Evolutionary conservation across 2,797 vertebrate genomes (phyloP).

Genomic region (Ctenopoma kingsleyae): DNA sequence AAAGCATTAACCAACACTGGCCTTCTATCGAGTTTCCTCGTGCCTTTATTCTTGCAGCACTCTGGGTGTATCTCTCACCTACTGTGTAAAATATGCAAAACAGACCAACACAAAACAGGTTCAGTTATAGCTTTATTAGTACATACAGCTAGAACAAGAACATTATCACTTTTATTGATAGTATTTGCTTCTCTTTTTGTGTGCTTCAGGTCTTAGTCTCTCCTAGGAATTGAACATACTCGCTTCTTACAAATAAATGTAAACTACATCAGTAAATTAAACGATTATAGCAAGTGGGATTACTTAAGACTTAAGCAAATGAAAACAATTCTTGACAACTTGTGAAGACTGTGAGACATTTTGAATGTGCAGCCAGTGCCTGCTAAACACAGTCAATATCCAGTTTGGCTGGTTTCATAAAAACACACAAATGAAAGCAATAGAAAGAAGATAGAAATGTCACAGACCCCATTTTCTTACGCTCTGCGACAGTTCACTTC

Average conservation of each 20-base stretch:
- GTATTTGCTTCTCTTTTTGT: constrained; percentile 40
- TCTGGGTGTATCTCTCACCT: too few species aligned
- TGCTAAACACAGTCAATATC: constrained; percentile 37
- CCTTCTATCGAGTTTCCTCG: not conserved
- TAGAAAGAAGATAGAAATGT: constrained; percentile 47
- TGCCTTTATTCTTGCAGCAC: not conserved
- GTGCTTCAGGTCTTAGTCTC: constrained; percentile 12
- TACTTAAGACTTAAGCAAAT: not conserved
- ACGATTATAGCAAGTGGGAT: not conserved
- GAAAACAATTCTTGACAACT: constrained; percentile 8
- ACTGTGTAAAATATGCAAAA: not conserved
- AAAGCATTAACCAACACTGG: not conserved
- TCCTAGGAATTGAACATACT: constrained; percentile 23
- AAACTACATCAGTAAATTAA: constrained; percentile 36
- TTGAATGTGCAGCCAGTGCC: constrained; percentile 7
- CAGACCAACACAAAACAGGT: constrained; percentile 13
- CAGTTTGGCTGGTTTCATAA: constrained; percentile 44
- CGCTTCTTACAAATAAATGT: constrained; percentile 21
- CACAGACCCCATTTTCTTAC: constrained; percentile 51
- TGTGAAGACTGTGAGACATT: constrained; percentile 18
- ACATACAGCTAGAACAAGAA: constrained; percentile 61
- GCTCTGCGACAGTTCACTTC: constrained; percentile 20
- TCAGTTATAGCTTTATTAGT: constrained; percentile 63
- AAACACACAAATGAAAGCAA: constrained; percentile 47
- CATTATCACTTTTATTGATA: constrained; percentile 31